Base-by-base conservation (phyloP, 2,113 vertebrate genomes). In the Blennius ocellaris region DNA sequence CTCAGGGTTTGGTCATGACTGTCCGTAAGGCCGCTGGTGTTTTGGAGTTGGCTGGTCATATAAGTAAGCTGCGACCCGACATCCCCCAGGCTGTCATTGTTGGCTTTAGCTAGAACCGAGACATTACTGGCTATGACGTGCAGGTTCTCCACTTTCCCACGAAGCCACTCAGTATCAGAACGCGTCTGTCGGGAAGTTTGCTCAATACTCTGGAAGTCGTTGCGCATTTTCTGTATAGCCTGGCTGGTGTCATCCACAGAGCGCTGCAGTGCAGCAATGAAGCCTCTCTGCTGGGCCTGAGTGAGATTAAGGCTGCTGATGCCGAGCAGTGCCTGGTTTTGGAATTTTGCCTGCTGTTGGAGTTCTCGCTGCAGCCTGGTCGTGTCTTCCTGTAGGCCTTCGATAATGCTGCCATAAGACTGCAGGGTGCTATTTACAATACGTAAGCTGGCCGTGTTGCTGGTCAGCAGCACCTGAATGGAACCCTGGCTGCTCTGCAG, bases 221-320 rank as follows among this genome's bases (percentile, higher is more conserved):
- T 95, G 84, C 94, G 97, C 78, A 96, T 94, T 85, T 92, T 94
- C 82, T 97, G 94, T 73, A 97, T 95, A 30, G 95, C 94, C 17
- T 95, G 94, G 76, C 94, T 95, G 9, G 95, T 95, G 83, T 96
- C 95, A 43, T 97, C 97, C 79, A 97, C 90, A 0, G 96, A 96
- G 43, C 90, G 96, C 89, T 98, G 96, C 85, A 99, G 89, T 39
- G 77, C 87, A 10, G 71, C 89, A 63, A 96, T 94, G 43, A 96
- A 92, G 68, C 92, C 93, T 73, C 95, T 95, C 87, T 99, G 97
- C 80, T 96, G 96, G 43, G 92, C 92, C 84, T 99, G 97, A 11
- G 97, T 98, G 69, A 96, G 78, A 89, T 99, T 98, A 58, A 99
- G 92, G 74, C 94, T 94, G 91, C 96, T 94, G 73, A 97, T 92